Evolutionary conservation across 2,113 vertebrate species (phyloP), one percentile per base, ranked within the genome.

Genomic region (Cavia aperea): DNA sequence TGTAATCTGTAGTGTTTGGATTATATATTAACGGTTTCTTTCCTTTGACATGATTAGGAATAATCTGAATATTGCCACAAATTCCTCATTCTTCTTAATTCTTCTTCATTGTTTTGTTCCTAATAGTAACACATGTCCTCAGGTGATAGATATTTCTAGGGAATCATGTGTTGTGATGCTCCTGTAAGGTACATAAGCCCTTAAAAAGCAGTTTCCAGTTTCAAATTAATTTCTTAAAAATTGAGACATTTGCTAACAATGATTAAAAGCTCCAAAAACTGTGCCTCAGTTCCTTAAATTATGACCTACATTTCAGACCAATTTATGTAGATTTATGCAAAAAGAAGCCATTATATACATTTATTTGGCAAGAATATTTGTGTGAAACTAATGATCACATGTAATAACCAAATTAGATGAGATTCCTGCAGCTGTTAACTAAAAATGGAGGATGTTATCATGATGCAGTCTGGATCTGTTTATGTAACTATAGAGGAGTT

Each of bases 221-320:
- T 86, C 21, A 92, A 43, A 88, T 90, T 81, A 94, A 88, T 93
- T 90, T 13, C 19, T 79, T 73, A 73, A 72, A 89, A 91, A 84
- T 54, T 81, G 86, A 92, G 70, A 63, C 72, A 58, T 23, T 79
- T 15, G 1, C n/a, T 88, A 33, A 62, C 24, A 21, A 29, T 79
- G 49, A 46, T 72, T 75, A 85, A 84, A 95, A 83, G 9, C 33
- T 43, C 49, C 33, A 66, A 4, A 12, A 39, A 82, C 54, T 95
- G 82, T 79, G 89, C 10, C 79, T 33, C 10, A 29, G 4, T 77
- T 92, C 24, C 26, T 94, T 75, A 68, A 81, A 31, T 91, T 87
- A 73, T 79, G 29, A 81, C 24, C 39, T 77, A 14, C 4, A 39
- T 89, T 94, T 93, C 26, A 89, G 90, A 75, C 29, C 63, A 39